Base-by-base conservation (phyloP, 1,140 invertebrate species). In the Neomicropteryx cornuta region DNA sequence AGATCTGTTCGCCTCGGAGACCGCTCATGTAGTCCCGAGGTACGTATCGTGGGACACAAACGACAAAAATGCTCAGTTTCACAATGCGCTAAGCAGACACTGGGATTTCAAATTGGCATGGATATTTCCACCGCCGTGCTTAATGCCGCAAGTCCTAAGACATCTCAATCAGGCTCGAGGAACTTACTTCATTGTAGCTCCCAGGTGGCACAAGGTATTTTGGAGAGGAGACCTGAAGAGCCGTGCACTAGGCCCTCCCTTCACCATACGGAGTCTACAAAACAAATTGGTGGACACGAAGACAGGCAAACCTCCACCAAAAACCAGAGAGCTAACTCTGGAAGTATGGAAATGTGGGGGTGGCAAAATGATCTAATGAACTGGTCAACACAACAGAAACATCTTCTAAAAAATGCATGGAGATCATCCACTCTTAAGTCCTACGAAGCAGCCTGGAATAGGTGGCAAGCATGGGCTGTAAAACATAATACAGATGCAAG, bases 71-170 rank as follows among this genome's bases (percentile, higher is more conserved):
- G 47, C 46, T 14, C 23, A 23, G 14, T 52, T 47, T 22, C 43
- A 36, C n/a, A 41, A 50, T 21, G 49, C 51, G 4, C 51, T 53
- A 44, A 49, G 47, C 42, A 41, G 18, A 18, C 22, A 14, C 16
- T 53, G 51, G 51, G 18, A 41, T 10, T 51, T 35, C 44, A 28
- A 20, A 8, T 47, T 53, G 29, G 47, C 24, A 1, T 53, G 49
- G 43, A 33, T 49, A 6, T 53, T 53, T 16, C 49, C 51, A 5
- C 51, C 45, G 5, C 51, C 49, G 19, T 43, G 38, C 17, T 29
- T 53, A 10, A 47, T 53, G 5, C 47, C 49, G 3, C 37, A 40
- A 40, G 39, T 49, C 1, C 36, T 51, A 10, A 31, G 30, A 1
- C 50, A 52, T 20, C 42, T 52, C 17, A 46, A 50, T 38, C 31